phyloP scores from a whole-genome alignment of 2,888 invertebrate species.

The Melikaiella ostensackeni region DNA sequence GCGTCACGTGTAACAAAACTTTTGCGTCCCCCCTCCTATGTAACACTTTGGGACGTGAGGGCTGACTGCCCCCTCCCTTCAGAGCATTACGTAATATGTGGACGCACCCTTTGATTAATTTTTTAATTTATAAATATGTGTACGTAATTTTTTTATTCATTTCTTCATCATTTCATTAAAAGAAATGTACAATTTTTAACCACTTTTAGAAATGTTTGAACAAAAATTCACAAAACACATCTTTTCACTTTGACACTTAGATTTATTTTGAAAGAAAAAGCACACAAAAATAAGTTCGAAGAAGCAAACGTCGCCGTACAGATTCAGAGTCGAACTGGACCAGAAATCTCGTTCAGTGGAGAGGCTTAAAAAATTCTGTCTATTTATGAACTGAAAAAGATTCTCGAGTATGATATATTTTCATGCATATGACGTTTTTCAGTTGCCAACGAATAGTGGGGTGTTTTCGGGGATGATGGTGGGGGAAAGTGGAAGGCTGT shows the following conservation, averaged over 20 bases:
- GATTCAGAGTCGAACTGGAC: conserved; percentile 2
- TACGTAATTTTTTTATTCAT: too few species aligned
- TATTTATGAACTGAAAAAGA: conserved; percentile 52
- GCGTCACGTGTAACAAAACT: too few species aligned
- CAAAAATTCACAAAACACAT: too few species aligned
- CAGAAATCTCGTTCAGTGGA: conserved; percentile 34
- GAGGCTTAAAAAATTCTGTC: conserved; percentile 25
- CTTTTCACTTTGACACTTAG: not conserved
- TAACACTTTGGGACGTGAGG: too few species aligned
- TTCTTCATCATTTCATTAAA: too few species aligned
- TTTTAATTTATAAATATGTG: not conserved
- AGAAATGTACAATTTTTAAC: not conserved
- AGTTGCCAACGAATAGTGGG: conserved; percentile 47
- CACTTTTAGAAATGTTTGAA: too few species aligned
- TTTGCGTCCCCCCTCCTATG: too few species aligned
- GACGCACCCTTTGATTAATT: too few species aligned
- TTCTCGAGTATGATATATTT: conserved; percentile 49
- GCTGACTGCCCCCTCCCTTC: too few species aligned
- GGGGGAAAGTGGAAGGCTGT: conserved; percentile 61
- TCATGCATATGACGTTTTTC: conserved; percentile 45
- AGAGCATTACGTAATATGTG: too few species aligned
- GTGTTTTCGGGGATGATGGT: conserved; percentile 49
- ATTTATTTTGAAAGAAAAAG: not conserved
- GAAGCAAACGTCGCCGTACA: not conserved
- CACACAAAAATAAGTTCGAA: not conserved